Percentiles rank a stretch among this genome's conserved stretches.
These are phyloP conservation scores for Lepidocyrtinus sp. DNA, from an alignment of 2,888 invertebrate species.

Conservation along the genomic window DNA sequence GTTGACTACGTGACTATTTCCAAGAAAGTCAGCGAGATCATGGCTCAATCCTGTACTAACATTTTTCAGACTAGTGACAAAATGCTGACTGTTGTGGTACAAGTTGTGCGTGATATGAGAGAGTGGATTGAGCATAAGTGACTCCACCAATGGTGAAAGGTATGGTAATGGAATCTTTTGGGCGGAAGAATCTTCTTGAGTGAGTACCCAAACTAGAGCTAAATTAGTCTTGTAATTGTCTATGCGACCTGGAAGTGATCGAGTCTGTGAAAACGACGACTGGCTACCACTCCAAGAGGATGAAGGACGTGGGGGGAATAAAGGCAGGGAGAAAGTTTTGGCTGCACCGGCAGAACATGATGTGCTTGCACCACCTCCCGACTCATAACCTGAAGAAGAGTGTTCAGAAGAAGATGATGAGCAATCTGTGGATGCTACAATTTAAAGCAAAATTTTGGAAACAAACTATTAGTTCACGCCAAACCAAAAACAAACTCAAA, in stretches of 20 bases:
- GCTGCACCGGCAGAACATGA: not conserved
- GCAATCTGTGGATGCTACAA: slow-evolving; percentile 27
- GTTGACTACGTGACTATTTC: slow-evolving; percentile 36
- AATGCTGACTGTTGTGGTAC: slow-evolving; percentile 43
- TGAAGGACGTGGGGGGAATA: slow-evolving; percentile 27
- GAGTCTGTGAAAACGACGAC: slow-evolving; percentile 30
- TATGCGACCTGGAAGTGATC: slow-evolving; percentile 38
- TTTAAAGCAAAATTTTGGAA: slow-evolving; percentile 3
- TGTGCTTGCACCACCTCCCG: slow-evolving; percentile 3
- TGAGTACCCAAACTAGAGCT: slow-evolving; percentile 38
- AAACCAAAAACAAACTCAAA: no score
- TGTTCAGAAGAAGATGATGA: slow-evolving; percentile 41
- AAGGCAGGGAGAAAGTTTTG: slow-evolving; percentile 43
- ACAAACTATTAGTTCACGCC: not conserved
- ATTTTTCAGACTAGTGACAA: slow-evolving; percentile 40
- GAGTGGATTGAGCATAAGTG: slow-evolving; percentile 33
- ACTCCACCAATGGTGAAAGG: slow-evolving; percentile 40
- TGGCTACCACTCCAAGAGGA: slow-evolving; percentile 20
- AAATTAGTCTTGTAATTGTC: slow-evolving; percentile 44
- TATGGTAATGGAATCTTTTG: slow-evolving; percentile 37
- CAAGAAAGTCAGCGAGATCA: slow-evolving; percentile 30
- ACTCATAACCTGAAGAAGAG: slow-evolving; percentile 44
- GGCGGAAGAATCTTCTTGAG: not conserved
- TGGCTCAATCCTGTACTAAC: slow-evolving; percentile 21
- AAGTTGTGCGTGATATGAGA: slow-evolving; percentile 24